A percentile compares a stretch with the other conserved stretches of the same genome.
These are phyloP conservation scores for Leucophenga maculata DNA, from an alignment of 2,888 invertebrate species.

Conservation along the genomic window DNA sequence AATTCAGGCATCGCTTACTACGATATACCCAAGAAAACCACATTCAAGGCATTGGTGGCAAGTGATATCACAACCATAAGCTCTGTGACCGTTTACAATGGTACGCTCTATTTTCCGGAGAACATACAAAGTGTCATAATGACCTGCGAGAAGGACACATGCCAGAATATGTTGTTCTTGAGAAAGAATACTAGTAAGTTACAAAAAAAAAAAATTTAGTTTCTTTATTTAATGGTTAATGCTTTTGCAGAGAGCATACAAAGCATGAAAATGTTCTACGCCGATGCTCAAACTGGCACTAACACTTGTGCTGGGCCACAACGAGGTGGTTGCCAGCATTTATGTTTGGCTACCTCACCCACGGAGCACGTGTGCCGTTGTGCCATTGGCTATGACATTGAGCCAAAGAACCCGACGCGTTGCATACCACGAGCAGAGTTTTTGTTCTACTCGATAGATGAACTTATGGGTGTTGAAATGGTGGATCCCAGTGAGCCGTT, in stretches of 20 bases:
- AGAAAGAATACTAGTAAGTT: slow-evolving; percentile 75
- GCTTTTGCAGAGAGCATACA: slow-evolving; percentile 75
- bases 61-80: slow-evolving; percentile 69
- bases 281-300: slow-evolving; percentile 76
- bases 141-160: slow-evolving; percentile 76
- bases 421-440: slow-evolving; percentile 79
- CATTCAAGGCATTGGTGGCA: slow-evolving; percentile 60
- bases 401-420: slow-evolving; percentile 74
- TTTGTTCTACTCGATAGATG: slow-evolving; percentile 85
- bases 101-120: slow-evolving; percentile 80
- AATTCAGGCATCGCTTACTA: slow-evolving; percentile 76
- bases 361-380: slow-evolving; percentile 80
- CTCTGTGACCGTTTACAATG: slow-evolving; percentile 80
- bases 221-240: neutral
- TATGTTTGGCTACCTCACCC: slow-evolving; percentile 80
- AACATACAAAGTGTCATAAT: slow-evolving; percentile 77
- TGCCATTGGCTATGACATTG: slow-evolving; percentile 79
- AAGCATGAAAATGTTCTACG: slow-evolving; percentile 82
- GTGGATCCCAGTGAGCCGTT: slow-evolving; percentile 56
- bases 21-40: slow-evolving; percentile 72
- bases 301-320: slow-evolving; percentile 75
- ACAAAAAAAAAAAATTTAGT: neutral
- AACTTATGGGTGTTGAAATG: slow-evolving; percentile 78
- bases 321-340: slow-evolving; percentile 79
- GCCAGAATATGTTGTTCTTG: slow-evolving; percentile 72